These are phyloP conservation scores for Syngnathus scovelli DNA, from an alignment of 2,113 vertebrate genomes.

Conservation along the genomic window DNA sequence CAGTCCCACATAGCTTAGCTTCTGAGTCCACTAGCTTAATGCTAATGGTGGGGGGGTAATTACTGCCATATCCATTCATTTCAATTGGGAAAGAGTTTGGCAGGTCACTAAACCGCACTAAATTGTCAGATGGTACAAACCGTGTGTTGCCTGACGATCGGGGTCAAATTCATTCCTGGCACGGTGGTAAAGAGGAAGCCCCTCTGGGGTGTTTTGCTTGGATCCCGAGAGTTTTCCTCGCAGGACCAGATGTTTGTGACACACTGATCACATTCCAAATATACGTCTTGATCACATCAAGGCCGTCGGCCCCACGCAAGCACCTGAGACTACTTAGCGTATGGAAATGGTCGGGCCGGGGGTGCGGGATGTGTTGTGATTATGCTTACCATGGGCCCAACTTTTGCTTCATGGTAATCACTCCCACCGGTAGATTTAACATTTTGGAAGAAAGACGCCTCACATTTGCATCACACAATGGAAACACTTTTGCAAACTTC, in stretches of 20 bases:
- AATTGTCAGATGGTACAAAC: background rate
- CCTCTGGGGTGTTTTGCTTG: constrained; percentile 36
- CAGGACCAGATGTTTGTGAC: constrained; percentile 61
- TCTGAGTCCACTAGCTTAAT: too few relatives aligned
- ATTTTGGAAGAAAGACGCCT: constrained; percentile 31
- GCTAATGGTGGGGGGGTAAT: too few relatives aligned
- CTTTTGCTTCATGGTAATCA: constrained; percentile 58
- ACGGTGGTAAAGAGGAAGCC: constrained; percentile 38
- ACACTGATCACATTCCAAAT: constrained; percentile 56
- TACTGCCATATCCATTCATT: background rate
- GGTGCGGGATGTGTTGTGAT: constrained; percentile 49
- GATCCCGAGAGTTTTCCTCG: constrained; percentile 40
- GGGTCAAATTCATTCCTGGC: constrained; percentile 53
- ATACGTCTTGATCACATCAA: constrained; percentile 45
- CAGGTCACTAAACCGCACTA: background rate
- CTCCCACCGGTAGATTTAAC: constrained; percentile 56
- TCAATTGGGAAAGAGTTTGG: background rate
- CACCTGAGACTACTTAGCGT: constrained; percentile 51
- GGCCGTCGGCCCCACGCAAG: constrained; percentile 35
- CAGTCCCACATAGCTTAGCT: too few relatives aligned
- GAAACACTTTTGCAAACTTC: constrained; percentile 26
- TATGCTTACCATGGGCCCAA: constrained; percentile 47
- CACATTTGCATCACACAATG: constrained; percentile 27
- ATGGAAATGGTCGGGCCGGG: constrained; percentile 42
- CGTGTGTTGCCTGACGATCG: constrained; percentile 23